phyloP scores from a whole-genome alignment of 2,797 vertebrate species.

The Esox lucius region DNA sequence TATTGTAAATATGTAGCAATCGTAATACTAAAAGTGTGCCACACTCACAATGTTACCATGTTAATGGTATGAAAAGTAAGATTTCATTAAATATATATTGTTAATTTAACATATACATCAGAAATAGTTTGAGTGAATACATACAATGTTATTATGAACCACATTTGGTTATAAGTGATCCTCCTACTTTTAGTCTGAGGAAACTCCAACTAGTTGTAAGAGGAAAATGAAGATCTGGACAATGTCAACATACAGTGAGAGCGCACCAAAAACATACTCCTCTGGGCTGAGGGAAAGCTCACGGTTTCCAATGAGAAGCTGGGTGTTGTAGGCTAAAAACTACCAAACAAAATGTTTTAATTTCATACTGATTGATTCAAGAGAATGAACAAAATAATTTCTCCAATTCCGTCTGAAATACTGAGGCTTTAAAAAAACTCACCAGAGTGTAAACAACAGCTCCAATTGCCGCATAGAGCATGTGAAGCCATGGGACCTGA shows the following conservation, averaged over 20 bases:
- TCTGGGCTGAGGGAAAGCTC: conserved; percentile 88
- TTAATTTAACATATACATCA: neutral
- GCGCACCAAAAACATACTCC: conserved; percentile 89
- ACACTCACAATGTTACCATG: neutral
- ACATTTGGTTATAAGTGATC: neutral
- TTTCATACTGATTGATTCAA: neutral
- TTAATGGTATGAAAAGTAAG: neutral
- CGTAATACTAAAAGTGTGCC: neutral
- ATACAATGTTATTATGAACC: neutral
- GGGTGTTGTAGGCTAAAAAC: conserved; percentile 94
- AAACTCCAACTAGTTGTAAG: conserved; percentile 82
- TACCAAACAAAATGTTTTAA: conserved; percentile 43
- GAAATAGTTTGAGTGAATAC: neutral
- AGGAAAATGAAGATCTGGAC: conserved; percentile 92
- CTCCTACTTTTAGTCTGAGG: conserved; percentile 53
- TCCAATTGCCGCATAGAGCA: conserved; percentile 90
- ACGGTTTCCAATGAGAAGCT: conserved; percentile 91
- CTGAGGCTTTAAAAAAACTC: conserved; percentile 54
- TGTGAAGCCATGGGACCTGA: conserved; percentile 92
- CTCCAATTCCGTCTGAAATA: neutral
- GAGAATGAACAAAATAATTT: neutral
- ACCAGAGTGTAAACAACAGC: conserved; percentile 92
- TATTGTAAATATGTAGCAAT: neutral
- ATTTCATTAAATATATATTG: neutral
- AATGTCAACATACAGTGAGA: conserved; percentile 91